phyloP scores from a whole-genome alignment of 2,888 invertebrate genomes.

The Lycia hirtaria region DNA sequence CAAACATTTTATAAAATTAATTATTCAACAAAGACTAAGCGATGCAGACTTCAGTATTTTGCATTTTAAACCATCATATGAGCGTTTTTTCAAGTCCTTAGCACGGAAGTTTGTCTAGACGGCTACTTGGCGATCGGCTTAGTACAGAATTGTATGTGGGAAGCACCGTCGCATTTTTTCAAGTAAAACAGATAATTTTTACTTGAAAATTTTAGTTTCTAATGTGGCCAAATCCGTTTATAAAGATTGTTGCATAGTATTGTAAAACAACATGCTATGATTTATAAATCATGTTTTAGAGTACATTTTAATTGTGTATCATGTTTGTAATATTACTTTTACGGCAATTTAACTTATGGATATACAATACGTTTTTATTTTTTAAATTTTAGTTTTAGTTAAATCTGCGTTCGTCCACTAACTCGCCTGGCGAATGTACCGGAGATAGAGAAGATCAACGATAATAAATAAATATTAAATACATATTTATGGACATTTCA shows the following conservation, averaged over 20 bases:
- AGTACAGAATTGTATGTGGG: not conserved
- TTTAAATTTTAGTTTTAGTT: no score
- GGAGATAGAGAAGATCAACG: no score
- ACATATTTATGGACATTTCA: no score
- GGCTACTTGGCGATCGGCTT: not conserved
- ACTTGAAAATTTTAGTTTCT: not conserved
- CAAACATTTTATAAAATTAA: slow-evolving; percentile 44
- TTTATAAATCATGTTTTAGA: not conserved
- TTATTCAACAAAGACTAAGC: slow-evolving; percentile 43
- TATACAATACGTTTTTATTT: no score
- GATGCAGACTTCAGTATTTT: slow-evolving; percentile 44
- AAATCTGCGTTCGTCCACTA: no score
- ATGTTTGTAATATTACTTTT: not conserved
- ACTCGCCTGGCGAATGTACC: no score
- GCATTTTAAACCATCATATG: slow-evolving; percentile 60
- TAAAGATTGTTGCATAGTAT: not conserved
- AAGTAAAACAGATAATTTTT: not conserved
- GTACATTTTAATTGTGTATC: not conserved
- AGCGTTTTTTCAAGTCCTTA: slow-evolving; percentile 31
- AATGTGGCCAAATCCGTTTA: not conserved
- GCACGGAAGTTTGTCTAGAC: slow-evolving; percentile 33
- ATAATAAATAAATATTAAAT: no score
- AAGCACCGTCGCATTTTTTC: no score
- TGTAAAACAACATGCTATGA: not conserved
- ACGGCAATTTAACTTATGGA: no score